Evolutionary conservation across 2,113 vertebrate species (phyloP).

Genomic region (Oncorhynchus nerka): DNA sequence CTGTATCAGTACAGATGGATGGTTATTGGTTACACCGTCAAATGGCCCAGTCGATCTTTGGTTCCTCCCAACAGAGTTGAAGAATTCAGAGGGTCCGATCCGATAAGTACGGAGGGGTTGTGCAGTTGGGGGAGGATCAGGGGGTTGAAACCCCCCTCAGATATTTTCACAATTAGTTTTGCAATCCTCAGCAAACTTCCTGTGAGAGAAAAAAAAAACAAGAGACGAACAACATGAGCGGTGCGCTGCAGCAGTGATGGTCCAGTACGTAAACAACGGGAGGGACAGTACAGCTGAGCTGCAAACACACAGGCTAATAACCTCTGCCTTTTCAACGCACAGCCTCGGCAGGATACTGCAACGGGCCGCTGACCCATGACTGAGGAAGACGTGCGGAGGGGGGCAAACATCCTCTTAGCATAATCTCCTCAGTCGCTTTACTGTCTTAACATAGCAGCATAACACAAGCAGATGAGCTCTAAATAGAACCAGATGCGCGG

Average conservation of each 20-base stretch:
- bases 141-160: slow-evolving; percentile 33
- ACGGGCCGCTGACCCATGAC: slow-evolving; percentile 37
- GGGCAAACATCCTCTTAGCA: slow-evolving; percentile 34
- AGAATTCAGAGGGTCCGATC: slow-evolving; percentile 2
- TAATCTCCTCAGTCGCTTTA: slow-evolving; percentile 48
- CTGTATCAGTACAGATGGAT: slow-evolving; percentile 2
- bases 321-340: not conserved
- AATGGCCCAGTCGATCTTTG: not conserved
- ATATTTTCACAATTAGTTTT: slow-evolving; percentile 4
- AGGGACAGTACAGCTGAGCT: slow-evolving; percentile 34
- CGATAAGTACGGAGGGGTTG: not conserved
- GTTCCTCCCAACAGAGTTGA: slow-evolving; percentile 11
- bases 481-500: slow-evolving; percentile 61
- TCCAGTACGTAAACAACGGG: not conserved
- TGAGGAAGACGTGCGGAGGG: slow-evolving; percentile 1
- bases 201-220: slow-evolving; percentile 35
- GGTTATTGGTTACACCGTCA: not conserved
- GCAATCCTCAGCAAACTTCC: slow-evolving; percentile 45
- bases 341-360: slow-evolving; percentile 17
- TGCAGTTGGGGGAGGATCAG: slow-evolving; percentile 7
- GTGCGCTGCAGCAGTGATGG: not conserved
- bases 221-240: not conserved
- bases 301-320: slow-evolving; percentile 16
- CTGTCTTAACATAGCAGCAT: slow-evolving; percentile 61
- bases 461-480: slow-evolving; percentile 50